Evolutionary conservation across 2,888 invertebrate genomes (phyloP).

Genomic region (Dorcus hopei): DNA sequence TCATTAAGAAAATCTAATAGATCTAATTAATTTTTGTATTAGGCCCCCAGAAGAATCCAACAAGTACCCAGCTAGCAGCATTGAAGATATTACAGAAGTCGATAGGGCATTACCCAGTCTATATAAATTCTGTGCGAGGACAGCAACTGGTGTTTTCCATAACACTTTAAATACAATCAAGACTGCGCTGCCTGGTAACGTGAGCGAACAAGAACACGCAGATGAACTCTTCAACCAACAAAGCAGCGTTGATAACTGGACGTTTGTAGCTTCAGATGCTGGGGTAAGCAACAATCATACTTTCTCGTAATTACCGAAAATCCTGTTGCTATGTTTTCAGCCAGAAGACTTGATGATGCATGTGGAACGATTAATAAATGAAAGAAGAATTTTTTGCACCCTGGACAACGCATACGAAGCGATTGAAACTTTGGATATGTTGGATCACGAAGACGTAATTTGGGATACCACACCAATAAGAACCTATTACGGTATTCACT

Average conservation of each 20-base stretch:
- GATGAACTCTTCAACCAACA: conserved; percentile 29
- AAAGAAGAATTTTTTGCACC: conserved; percentile 57
- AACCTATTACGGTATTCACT: too few relatives aligned
- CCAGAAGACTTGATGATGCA: conserved; percentile 47
- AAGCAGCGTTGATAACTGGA: conserved; percentile 48
- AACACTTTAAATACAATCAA: conserved; percentile 69
- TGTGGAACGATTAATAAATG: conserved; percentile 54
- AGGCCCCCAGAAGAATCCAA: conserved; percentile 22
- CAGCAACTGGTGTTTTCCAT: conserved; percentile 71
- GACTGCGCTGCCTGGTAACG: conserved; percentile 63
- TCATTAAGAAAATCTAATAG: too few relatives aligned
- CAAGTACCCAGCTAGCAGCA: conserved; percentile 10
- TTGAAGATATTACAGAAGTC: conserved; percentile 35
- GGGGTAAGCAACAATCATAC: conserved; percentile 1
- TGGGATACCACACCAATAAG: conserved; percentile 13
- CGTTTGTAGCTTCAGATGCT: conserved; percentile 37
- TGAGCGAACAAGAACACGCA: conserved; percentile 42
- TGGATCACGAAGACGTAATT: conserved; percentile 25
- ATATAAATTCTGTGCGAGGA: conserved; percentile 68
- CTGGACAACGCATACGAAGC: conserved; percentile 62
- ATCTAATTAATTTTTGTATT: background rate
- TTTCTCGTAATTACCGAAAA: too few relatives aligned
- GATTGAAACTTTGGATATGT: conserved; percentile 55
- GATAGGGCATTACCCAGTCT: conserved; percentile 48
- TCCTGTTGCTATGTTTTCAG: conserved; percentile 36